Base-by-base conservation (phyloP, 1,140 invertebrate species). In the Arctopsyche grandis region DNA sequence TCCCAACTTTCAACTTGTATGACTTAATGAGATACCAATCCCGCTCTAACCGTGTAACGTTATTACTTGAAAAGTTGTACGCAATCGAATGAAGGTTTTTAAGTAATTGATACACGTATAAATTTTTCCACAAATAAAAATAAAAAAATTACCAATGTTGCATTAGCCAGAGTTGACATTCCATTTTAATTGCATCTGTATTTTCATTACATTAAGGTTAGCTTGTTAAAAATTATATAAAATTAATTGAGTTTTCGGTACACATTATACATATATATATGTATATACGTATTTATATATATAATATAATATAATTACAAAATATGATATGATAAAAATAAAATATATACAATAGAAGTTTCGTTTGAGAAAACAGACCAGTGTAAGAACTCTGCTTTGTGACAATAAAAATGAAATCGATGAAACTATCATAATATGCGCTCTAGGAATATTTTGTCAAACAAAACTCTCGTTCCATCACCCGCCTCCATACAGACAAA, bases 1-100 rank as follows among this genome's bases (percentile, higher is more conserved):
- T 81, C 80, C 80, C 77, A 69, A 79, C 77, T 78, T 76, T 22
- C 26, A 77, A 77, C 69, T 80, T 58, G 16, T 46, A 22, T 58
- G 52, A 52, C 10, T 52, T 38, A 38, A 38, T 38, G 29, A 38
- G 29, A 38, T 38, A 38, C 29, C 46, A 19, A 12, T 76, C 74
- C 56, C 74, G 9, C 38, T 74, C 26, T 5, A 70, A 19, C 19
- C 9, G 29, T 38, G 29, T 38, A 1, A 7, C n/a, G n/a, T n/a
- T n/a, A n/a, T 7, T 38, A 7, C 7, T 7, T 38, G 7, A 38
- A 52, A 52, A 52, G 16, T 14, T 52, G 48, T 52, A 52, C 12
- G 12, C 12, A 52, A 14, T 52, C 16, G 12, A 52, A 5, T 52
- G 48, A 12, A 38, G 29, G 48, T 52, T 14, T 14, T 16, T 5